Evolutionary conservation across 2,113 vertebrate species (phyloP).

Genomic region (Daboia siamensis): DNA sequence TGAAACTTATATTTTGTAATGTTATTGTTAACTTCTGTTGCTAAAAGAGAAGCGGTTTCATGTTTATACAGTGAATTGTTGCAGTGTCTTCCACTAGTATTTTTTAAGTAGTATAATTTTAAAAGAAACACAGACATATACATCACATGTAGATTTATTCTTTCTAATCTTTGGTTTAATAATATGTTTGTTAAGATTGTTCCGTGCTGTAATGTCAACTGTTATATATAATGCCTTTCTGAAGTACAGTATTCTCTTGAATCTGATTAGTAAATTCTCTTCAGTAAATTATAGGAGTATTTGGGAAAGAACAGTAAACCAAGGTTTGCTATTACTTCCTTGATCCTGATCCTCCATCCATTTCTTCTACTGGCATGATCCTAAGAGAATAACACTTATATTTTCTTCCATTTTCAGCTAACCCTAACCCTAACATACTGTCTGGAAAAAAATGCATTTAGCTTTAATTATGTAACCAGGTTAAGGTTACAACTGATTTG

Average conservation of each 20-base stretch:
- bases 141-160: background rate
- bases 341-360: background rate
- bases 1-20: background rate
- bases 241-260: background rate
- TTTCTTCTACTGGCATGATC: background rate
- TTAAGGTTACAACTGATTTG: background rate
- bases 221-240: background rate
- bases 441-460: background rate
- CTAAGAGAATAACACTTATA: background rate
- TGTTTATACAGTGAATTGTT: background rate
- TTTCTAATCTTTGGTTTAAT: background rate
- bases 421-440: background rate
- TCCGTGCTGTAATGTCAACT: background rate
- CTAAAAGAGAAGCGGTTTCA: background rate
- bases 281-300: background rate
- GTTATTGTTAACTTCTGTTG: background rate
- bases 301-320: background rate
- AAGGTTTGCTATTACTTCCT: background rate
- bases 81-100: background rate
- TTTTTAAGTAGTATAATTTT: background rate
- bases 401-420: background rate
- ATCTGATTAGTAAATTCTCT: background rate
- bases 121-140: background rate
- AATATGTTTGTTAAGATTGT: background rate
- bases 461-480: background rate